Conservation (phyloP, 1,140 invertebrate genomes). For the Portunus trituberculatus region DNA sequence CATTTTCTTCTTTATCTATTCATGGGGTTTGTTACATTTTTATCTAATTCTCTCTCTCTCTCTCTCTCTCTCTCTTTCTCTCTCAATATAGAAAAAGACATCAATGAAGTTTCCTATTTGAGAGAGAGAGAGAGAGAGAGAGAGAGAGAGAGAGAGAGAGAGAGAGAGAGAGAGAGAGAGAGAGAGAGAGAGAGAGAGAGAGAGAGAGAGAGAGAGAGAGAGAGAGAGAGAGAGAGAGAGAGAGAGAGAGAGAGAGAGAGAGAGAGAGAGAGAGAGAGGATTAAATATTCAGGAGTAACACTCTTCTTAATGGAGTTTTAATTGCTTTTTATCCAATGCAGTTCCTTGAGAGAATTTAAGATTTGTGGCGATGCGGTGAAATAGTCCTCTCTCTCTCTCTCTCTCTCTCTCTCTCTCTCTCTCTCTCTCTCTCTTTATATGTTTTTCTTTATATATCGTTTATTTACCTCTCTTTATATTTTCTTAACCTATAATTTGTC, state of each 20-base stretch:
- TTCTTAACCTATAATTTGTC: too few relatives aligned
- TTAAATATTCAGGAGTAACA: background rate
- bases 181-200: background rate
- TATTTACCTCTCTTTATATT: too few relatives aligned
- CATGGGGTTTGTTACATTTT: background rate
- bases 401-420: too few relatives aligned
- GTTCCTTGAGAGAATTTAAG: background rate
- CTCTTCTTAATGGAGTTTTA: conserved; percentile 23
- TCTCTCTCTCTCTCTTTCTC: background rate
- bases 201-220: background rate
- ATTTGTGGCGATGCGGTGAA: too few relatives aligned
- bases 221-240: conserved; percentile 18
- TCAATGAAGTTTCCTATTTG: background rate
- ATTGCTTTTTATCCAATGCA: background rate
- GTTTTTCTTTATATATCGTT: too few relatives aligned
- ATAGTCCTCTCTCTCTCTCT: too few relatives aligned
- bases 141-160: background rate
- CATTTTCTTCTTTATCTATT: background rate
- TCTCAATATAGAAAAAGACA: too few relatives aligned
- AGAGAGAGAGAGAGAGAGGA: conserved; percentile 7
- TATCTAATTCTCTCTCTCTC: background rate
- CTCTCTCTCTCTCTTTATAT: too few relatives aligned
- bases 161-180: background rate
- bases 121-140: background rate
- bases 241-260: conserved; percentile 8